Evolutionary conservation across 2,888 invertebrate species (phyloP), one percentile per base, ranked within the genome.

Genomic region (Slavum lentiscoides): DNA sequence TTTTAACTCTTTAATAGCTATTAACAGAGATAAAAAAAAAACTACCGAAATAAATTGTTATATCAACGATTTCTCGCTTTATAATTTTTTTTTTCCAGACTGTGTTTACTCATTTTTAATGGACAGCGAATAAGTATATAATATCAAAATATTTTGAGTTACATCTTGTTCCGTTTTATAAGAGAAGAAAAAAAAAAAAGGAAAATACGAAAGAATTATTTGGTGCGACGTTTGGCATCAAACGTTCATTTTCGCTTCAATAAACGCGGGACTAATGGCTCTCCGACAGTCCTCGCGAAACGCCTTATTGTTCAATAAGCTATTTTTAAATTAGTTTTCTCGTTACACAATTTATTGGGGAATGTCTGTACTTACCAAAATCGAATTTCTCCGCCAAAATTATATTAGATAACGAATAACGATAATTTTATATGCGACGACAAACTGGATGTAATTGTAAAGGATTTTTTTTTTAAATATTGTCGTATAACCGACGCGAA

Each of bases 341-440:
- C 39, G 70, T 37, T 37, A 39, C 15, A 39, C 58, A 17, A 39
- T 39, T 64, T 39, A 1, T 58, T 39, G 39, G 58, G 30, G 37
- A 70, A n/a, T n/a, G n/a, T 30, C 30, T 59, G 70, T 70, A n/a
- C n/a, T 58, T 70, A 58, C 21, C 21, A 58, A 70, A 70, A 70
- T 70, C 15, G 58, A 39, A 70, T 70, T 37, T 64, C 15, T 19
- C 17, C 64, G 37, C 37, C 19, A 7, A 64, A 19, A 39, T 39
- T 9, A 9, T 43, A 43, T 43, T 43, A 43, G 43, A 43, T 43
- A 43, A 43, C 9, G 43, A 43, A 43, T 43, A 43, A 43, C 9
- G 43, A 43, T 43, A 7, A 43, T 7, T 43, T 43, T 43, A 9
- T 43, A 43, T 30, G 30, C 43, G 43, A 43, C 9, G 43, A 43